Percentiles rank a stretch among this genome's conserved stretches.
Conservation (phyloP, 2,888 invertebrate species). For the Halictus quadricinctus region DNA sequence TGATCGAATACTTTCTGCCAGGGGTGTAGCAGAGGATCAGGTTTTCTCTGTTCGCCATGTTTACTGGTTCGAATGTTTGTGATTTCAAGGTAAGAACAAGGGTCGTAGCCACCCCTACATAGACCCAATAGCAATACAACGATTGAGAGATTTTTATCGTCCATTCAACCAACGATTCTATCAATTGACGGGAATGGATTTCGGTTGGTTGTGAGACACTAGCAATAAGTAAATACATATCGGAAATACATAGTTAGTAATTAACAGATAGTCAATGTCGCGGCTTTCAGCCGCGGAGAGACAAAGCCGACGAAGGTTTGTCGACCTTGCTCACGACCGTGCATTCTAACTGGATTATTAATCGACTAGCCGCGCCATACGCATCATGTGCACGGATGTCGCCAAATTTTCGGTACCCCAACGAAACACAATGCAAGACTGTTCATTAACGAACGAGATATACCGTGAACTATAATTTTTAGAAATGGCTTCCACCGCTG, state of each 20-base stretch:
- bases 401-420: not conserved
- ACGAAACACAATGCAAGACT: not conserved
- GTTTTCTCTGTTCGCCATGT: not conserved
- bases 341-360: not conserved
- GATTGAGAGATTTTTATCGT: constrained; percentile 91
- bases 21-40: not conserved
- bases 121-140: constrained; percentile 87
- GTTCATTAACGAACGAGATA: not conserved
- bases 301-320: not conserved
- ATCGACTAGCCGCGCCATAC: not conserved
- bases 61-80: not conserved
- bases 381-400: constrained; percentile 1
- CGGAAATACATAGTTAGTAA: constrained; percentile 58
- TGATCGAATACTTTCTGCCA: not conserved
- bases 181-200: constrained; percentile 92
- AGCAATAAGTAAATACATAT: constrained; percentile 69
- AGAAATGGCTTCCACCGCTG: constrained; percentile 32
- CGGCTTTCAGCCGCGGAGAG: not conserved
- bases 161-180: constrained; percentile 94
- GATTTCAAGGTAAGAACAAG: constrained; percentile 88
- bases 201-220: constrained; percentile 88
- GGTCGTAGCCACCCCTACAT: constrained; percentile 95
- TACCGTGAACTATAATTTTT: not conserved
- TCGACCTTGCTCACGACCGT: not conserved
- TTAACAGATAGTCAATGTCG: constrained; percentile 65